Evolutionary conservation across 2,113 vertebrate genomes (phyloP).

Genomic region (Psittacara wagleri): DNA sequence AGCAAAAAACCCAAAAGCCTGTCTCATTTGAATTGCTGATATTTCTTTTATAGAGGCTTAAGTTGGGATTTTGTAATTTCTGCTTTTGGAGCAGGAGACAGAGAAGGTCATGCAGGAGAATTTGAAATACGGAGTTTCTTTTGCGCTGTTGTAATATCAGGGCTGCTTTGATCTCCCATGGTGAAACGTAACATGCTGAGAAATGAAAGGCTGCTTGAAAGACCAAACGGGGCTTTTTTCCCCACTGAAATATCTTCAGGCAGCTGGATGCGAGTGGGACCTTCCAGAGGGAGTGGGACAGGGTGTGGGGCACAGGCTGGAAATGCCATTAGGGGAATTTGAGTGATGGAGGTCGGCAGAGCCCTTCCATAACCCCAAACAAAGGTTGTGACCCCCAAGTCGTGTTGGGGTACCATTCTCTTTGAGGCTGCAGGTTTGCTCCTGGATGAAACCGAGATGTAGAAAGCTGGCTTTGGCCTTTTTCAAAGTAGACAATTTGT

Average conservation of each 20-base stretch:
- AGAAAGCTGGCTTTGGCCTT: not conserved
- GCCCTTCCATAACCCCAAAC: not conserved
- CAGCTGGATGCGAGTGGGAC: not conserved
- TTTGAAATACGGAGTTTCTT: not conserved
- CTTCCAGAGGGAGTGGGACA: fast-evolving
- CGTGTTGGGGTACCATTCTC: not conserved
- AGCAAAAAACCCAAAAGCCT: not conserved
- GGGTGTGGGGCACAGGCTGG: not conserved
- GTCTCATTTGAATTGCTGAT: conserved; percentile 6
- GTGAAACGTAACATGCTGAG: not conserved
- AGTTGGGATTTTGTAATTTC: not conserved
- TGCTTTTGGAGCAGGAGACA: not conserved
- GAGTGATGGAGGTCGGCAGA: fast-evolving
- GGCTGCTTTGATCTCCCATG: not conserved
- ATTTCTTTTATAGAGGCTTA: not conserved
- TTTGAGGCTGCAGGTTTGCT: not conserved
- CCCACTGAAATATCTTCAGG: not conserved
- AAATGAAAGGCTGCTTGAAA: not conserved
- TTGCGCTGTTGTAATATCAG: not conserved
- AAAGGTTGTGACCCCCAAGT: not conserved
- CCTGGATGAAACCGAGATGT: not conserved
- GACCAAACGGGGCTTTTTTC: not conserved
- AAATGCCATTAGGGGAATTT: not conserved
- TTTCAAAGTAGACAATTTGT: not conserved
- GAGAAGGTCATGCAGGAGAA: not conserved